A percentile compares a stretch with the other conserved stretches of the same genome.
Conservation (phyloP, 2,888 invertebrate genomes). For the Mythimna albipuncta region DNA sequence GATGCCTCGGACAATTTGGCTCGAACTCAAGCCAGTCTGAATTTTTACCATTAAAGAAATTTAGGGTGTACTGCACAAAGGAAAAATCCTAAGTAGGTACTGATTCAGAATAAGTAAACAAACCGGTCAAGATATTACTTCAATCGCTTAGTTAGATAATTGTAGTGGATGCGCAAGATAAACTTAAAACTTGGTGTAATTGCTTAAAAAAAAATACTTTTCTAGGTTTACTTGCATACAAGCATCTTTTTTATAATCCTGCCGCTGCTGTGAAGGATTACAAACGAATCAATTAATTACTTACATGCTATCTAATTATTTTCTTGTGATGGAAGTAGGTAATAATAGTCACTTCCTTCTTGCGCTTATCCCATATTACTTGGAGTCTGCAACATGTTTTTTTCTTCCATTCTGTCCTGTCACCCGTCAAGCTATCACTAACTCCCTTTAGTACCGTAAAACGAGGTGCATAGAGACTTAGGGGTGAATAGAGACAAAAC, state of each 20-base stretch:
- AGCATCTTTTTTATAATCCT: not conserved
- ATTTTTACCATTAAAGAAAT: slow-evolving; percentile 27
- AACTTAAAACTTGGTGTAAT: not conserved
- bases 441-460: not conserved
- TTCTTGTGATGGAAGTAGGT: not conserved
- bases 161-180: not conserved
- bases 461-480: no score
- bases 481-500: no score
- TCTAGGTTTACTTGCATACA: not conserved
- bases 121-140: not conserved
- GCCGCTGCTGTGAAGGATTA: not conserved
- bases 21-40: slow-evolving; percentile 68
- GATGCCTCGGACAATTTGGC: slow-evolving; percentile 71
- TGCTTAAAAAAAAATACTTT: not conserved
- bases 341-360: no score
- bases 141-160: not conserved
- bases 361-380: no score
- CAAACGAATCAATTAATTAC: not conserved
- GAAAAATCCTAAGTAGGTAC: not conserved
- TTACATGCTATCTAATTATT: not conserved
- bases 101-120: not conserved
- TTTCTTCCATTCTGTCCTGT: no score
- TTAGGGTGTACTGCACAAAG: slow-evolving; percentile 23
- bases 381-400: no score
- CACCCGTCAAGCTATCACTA: no score